phyloP scores from a whole-genome alignment of 2,888 invertebrate genomes.

The Cantharis rufa region DNA sequence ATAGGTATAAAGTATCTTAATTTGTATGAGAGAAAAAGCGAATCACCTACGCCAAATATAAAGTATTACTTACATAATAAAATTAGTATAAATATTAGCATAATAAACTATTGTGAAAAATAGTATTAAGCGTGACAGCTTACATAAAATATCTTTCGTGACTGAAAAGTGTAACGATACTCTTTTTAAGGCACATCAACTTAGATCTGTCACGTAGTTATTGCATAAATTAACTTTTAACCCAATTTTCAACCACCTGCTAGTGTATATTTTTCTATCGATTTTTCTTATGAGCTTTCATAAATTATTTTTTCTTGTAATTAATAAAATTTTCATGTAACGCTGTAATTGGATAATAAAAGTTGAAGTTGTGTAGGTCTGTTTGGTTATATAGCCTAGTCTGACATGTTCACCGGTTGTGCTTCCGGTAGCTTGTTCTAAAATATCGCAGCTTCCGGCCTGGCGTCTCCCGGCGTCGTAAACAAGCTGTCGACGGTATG shows the following conservation, averaged over 20 bases:
- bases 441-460: constrained; percentile 45
- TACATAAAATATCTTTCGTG: neutral
- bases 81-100: neutral
- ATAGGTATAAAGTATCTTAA: neutral
- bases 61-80: neutral
- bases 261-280: neutral
- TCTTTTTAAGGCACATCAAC: neutral
- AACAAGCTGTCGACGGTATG: constrained; percentile 45
- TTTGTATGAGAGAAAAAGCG: neutral
- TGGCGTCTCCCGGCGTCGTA: constrained; percentile 44
- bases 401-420: constrained; percentile 35
- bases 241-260: neutral
- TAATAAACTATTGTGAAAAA: neutral
- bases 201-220: neutral
- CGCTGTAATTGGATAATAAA: neutral
- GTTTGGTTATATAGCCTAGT: constrained; percentile 23
- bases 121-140: neutral
- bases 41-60: neutral
- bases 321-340: neutral
- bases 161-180: constrained; percentile 1
- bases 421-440: constrained; percentile 43
- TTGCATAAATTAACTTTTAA: constrained; percentile 1
- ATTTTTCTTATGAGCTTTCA: neutral
- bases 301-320: neutral
- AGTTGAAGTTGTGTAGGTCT: constrained; percentile 5